These are phyloP conservation scores for Drosophila tanythrix DNA, from an alignment of 2,888 invertebrate genomes.

Conservation along the genomic window DNA sequence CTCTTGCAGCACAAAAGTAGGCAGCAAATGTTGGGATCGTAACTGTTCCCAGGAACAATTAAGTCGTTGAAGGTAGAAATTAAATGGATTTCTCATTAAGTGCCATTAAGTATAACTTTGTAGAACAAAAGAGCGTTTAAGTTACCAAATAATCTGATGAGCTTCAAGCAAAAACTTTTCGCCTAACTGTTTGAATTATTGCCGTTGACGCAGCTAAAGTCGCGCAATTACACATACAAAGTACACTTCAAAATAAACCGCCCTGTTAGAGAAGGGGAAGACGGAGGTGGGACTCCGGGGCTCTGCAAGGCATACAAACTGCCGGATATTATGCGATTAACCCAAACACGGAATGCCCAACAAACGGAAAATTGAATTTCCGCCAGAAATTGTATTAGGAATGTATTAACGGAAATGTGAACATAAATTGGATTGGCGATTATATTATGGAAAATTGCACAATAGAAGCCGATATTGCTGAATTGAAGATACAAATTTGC, in stretches of 20 bases:
- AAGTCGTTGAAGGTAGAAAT: not conserved
- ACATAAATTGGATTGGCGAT: slow-evolving; percentile 40
- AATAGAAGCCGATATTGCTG: not conserved
- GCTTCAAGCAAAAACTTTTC: slow-evolving; percentile 25
- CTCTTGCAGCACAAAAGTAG: slow-evolving; percentile 24
- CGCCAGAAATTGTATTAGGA: slow-evolving; percentile 46
- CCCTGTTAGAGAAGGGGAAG: not conserved
- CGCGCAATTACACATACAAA: slow-evolving; percentile 23
- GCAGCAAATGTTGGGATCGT: slow-evolving; percentile 10
- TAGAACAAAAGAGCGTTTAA: slow-evolving; percentile 2
- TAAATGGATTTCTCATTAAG: not conserved
- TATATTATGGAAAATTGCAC: slow-evolving; percentile 15
- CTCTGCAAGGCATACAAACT: slow-evolving; percentile 49
- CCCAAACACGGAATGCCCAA: slow-evolving; percentile 31
- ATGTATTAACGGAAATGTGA: slow-evolving; percentile 55
- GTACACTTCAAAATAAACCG: slow-evolving; percentile 16
- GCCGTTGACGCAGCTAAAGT: slow-evolving; percentile 21
- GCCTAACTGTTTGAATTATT: slow-evolving; percentile 28
- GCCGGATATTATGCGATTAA: slow-evolving; percentile 73
- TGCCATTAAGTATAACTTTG: slow-evolving; percentile 11
- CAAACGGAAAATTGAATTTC: slow-evolving; percentile 68
- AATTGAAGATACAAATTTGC: not conserved
- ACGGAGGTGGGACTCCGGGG: not conserved
- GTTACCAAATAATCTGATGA: not conserved
- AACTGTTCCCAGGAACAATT: slow-evolving; percentile 25